A percentile compares a stretch with the other conserved stretches of the same genome.
These are phyloP conservation scores for Trichopoda pennipes DNA, from an alignment of 2,888 invertebrate genomes.

Conservation along the genomic window DNA sequence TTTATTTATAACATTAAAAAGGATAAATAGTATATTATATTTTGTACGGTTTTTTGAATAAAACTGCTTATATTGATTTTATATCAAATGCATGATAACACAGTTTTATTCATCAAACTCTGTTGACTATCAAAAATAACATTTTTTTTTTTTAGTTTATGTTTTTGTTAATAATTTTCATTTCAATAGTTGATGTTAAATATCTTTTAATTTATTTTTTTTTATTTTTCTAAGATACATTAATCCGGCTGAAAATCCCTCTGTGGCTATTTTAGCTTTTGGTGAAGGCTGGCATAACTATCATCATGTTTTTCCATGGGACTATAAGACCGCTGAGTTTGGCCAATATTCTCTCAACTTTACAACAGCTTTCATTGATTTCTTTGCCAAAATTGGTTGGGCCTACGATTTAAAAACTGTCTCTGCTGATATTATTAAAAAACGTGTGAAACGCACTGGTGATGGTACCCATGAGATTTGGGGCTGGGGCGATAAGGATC, in stretches of 20 bases:
- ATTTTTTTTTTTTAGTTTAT: too few species aligned
- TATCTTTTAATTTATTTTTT: not conserved
- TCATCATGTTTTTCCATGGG: slow-evolving; percentile 92
- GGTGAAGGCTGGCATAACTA: slow-evolving; percentile 93
- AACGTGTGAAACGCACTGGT: slow-evolving; percentile 87
- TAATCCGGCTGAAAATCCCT: slow-evolving; percentile 85
- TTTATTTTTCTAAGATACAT: slow-evolving; percentile 81
- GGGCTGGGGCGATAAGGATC: slow-evolving; percentile 91
- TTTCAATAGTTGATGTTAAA: not conserved
- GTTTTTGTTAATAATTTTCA: too few species aligned
- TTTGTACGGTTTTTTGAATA: too few species aligned
- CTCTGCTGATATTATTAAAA: slow-evolving; percentile 85
- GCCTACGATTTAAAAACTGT: slow-evolving; percentile 93
- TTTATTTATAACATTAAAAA: too few species aligned
- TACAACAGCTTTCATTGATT: slow-evolving; percentile 89
- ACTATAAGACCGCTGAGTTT: slow-evolving; percentile 91
- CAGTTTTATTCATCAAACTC: too few species aligned
- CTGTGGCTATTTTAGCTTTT: slow-evolving; percentile 84
- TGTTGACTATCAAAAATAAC: too few species aligned
- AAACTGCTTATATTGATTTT: too few species aligned
- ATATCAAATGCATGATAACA: too few species aligned
- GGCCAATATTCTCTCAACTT: slow-evolving; percentile 88
- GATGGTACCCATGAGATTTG: slow-evolving; percentile 88
- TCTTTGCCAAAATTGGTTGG: slow-evolving; percentile 91
- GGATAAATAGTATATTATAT: too few species aligned